These are phyloP conservation scores for Leptodactylus fuscus DNA, from an alignment of 2,113 vertebrate species.

Conservation along the genomic window DNA sequence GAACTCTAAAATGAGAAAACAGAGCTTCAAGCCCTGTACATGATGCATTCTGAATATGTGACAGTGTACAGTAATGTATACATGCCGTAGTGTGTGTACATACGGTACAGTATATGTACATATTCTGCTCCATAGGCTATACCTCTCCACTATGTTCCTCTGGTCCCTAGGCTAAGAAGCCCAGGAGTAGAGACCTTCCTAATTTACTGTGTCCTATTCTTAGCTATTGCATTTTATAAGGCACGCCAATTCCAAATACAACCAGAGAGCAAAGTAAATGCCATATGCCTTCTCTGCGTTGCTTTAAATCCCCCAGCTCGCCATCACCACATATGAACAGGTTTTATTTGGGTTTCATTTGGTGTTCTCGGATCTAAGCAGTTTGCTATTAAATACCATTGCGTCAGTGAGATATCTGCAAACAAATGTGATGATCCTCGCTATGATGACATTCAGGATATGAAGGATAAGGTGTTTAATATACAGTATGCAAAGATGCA, in stretches of 20 bases:
- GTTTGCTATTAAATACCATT: slow-evolving; percentile 22
- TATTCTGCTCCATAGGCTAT: no score
- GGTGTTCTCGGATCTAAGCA: neutral
- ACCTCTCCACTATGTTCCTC: no score
- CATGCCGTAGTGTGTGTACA: no score
- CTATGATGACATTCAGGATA: neutral
- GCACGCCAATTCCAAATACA: neutral
- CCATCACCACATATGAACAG: neutral
- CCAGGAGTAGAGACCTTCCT: no score
- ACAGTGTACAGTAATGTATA: no score
- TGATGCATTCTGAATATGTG: no score
- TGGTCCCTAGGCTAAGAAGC: no score
- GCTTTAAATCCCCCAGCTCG: neutral
- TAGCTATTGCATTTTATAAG: neutral
- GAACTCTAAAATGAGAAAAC: no score
- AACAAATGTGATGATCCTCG: neutral
- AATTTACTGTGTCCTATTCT: neutral
- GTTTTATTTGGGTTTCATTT: neutral
- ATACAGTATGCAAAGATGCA: neutral
- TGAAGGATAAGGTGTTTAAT: neutral
- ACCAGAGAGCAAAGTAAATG: neutral
- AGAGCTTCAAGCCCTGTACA: no score
- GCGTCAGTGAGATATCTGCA: neutral
- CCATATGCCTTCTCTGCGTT: neutral
- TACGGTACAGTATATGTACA: no score